Conservation (phyloP, 2,888 invertebrate genomes). For the Scrobipalpa atriplicella region DNA sequence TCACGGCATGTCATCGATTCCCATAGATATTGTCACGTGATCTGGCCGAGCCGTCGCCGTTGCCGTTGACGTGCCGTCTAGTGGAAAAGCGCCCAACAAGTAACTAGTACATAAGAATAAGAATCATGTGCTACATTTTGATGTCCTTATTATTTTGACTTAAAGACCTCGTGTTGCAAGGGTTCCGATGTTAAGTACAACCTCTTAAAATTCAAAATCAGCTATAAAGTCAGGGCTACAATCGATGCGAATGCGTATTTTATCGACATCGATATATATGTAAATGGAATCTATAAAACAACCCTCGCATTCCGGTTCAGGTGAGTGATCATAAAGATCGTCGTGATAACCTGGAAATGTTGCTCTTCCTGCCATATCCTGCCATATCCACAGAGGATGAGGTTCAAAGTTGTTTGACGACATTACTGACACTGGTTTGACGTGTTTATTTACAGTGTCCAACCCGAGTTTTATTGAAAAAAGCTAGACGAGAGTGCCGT, state of each 20-base stretch:
- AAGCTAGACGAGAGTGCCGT: neutral
- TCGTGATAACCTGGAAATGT: conserved; percentile 57
- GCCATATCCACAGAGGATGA: neutral
- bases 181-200: neutral
- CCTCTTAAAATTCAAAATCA: conserved; percentile 3
- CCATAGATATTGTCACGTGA: too few relatives aligned
- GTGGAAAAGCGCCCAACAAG: too few relatives aligned
- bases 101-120: too few relatives aligned
- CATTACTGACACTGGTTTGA: neutral
- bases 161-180: too few relatives aligned
- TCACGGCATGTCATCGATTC: too few relatives aligned
- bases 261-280: conserved; percentile 18
- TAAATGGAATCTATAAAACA: conserved; percentile 10
- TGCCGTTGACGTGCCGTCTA: too few relatives aligned
- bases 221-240: conserved; percentile 6
- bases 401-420: conserved; percentile 9
- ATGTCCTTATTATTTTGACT: too few relatives aligned
- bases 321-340: conserved; percentile 63
- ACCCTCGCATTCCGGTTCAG: conserved; percentile 41
- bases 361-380: conserved; percentile 39
- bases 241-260: conserved; percentile 7
- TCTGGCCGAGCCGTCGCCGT: too few relatives aligned
- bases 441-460: neutral
- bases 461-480: conserved; percentile 4
- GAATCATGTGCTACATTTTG: too few relatives aligned